Percentiles rank a stretch among this genome's conserved stretches.
Evolutionary conservation across 35 echinoderm and acorn worm species (phyloP).

Genomic region (Ophiothrix spiculata): DNA sequence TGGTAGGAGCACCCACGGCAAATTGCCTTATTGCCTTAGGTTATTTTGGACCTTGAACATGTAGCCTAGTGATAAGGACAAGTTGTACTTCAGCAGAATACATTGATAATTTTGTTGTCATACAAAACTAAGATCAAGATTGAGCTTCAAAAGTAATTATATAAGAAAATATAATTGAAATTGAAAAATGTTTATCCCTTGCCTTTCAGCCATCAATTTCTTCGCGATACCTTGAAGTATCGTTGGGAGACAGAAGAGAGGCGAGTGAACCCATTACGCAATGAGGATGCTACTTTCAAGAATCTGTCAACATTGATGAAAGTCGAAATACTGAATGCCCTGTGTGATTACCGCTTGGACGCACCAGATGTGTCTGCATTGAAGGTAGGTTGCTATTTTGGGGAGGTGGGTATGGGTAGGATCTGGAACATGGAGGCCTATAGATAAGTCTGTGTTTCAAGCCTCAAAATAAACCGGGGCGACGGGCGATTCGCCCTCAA

Average conservation of each 20-base stretch:
- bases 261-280: slow-evolving; percentile 77
- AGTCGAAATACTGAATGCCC: slow-evolving; percentile 72
- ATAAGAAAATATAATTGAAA: not conserved
- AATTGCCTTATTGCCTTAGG: too few species aligned
- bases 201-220: slow-evolving; percentile 1
- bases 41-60: too few species aligned
- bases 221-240: slow-evolving; percentile 63
- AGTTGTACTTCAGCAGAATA: too few species aligned
- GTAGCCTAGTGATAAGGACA: too few species aligned
- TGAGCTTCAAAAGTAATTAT: too few species aligned
- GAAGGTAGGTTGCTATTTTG: slow-evolving; percentile 47
- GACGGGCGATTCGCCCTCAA: too few species aligned
- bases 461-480: too few species aligned
- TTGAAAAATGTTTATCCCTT: not conserved
- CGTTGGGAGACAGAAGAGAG: slow-evolving; percentile 76
- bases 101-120: too few species aligned
- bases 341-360: slow-evolving; percentile 92
- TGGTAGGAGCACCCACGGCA: too few species aligned
- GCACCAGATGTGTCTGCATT: slow-evolving; percentile 79
- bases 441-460: not conserved
- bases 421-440: not conserved
- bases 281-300: slow-evolving; percentile 77
- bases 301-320: slow-evolving; percentile 76
- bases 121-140: too few species aligned
- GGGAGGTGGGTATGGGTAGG: not conserved